These are phyloP conservation scores for Tympanuchus pallidicinctus DNA, from an alignment of 2,113 vertebrate species.

Conservation along the genomic window DNA sequence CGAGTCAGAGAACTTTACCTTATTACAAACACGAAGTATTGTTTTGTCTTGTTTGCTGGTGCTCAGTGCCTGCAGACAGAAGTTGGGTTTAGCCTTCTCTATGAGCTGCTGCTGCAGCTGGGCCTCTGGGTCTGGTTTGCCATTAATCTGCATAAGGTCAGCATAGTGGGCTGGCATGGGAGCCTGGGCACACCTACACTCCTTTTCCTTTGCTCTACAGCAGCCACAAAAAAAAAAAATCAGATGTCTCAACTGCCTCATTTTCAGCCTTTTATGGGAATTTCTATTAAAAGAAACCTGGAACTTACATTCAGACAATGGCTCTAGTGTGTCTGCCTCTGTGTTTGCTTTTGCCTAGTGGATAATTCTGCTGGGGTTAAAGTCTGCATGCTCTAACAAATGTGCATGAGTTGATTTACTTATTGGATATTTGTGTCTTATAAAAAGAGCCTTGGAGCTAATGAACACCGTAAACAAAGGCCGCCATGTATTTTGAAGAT, in stretches of 20 bases:
- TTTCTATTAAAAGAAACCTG: slow-evolving; percentile 55
- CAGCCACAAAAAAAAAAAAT: not conserved
- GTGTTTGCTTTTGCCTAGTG: slow-evolving; percentile 9
- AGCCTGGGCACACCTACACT: not conserved
- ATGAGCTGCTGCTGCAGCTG: not conserved
- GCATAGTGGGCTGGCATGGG: not conserved
- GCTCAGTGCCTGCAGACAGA: not conserved
- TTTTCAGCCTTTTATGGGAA: slow-evolving; percentile 57
- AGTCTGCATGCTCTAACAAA: slow-evolving; percentile 1
- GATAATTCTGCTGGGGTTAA: slow-evolving; percentile 5
- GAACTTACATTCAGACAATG: slow-evolving; percentile 37
- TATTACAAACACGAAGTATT: not conserved
- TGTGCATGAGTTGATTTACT: not conserved
- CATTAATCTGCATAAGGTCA: not conserved
- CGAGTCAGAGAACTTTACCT: not conserved
- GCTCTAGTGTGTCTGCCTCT: slow-evolving; percentile 11
- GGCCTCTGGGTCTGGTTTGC: not conserved
- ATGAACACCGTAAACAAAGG: not conserved
- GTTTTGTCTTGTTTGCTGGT: not conserved
- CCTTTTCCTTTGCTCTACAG: not conserved
- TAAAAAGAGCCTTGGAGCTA: not conserved
- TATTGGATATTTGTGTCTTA: slow-evolving; percentile 4
- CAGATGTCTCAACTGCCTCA: not conserved
- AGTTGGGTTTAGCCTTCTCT: not conserved
- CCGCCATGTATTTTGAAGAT: not conserved